Evolutionary conservation across 2,888 invertebrate species (phyloP), one percentile per base, ranked within the genome.

Genomic region (Diaphora mendica): DNA sequence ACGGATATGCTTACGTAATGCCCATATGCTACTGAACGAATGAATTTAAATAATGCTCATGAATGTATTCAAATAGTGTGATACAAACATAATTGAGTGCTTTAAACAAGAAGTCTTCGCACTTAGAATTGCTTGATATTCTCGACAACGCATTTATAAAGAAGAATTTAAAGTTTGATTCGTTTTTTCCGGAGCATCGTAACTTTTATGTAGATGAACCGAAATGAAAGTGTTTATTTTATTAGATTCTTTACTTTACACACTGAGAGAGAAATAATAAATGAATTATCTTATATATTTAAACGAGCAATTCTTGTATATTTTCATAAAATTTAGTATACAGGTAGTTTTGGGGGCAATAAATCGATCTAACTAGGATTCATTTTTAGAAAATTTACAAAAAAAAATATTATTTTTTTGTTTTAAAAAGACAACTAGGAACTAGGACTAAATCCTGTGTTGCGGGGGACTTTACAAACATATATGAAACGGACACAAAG

Each of bases 21-120:
- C 23, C 13, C 55, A 67, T 35, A 42, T 68, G 26, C 13, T 59
- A 26, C 23, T 15, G 13, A 15, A 81, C 30, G 20, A 55, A 67
- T 64, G 15, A 67, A 79, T 71, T 62, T 11, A 48, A 67, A 78
- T 84, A 78, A 82, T 78, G 71, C 75, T 66, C 64, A 39, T 69
- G 23, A 71, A 72, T 75, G 65, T 75, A 69, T 70, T 1, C 7
- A 66, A 26, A 44, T 26, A 26, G 13, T 26, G 15, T 26, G 59
- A 26, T 26, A 55, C 3, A 59, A 15, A 13, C 55, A 26, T 26
- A 26, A 59, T 59, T 1, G 2, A 4, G 26, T 26, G 26, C 26
- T 26, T 59, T 0, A 26, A 26, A 59, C 26, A 59, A 11, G 11
- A 26, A 23, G 3, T 23, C 0, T 13, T 59, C 3, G 3, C 3